Evolutionary conservation across 92 coral and sea anemone genomes (phyloP), one percentile per base, ranked within the genome.

Genomic region (Actinostola sp.): DNA sequence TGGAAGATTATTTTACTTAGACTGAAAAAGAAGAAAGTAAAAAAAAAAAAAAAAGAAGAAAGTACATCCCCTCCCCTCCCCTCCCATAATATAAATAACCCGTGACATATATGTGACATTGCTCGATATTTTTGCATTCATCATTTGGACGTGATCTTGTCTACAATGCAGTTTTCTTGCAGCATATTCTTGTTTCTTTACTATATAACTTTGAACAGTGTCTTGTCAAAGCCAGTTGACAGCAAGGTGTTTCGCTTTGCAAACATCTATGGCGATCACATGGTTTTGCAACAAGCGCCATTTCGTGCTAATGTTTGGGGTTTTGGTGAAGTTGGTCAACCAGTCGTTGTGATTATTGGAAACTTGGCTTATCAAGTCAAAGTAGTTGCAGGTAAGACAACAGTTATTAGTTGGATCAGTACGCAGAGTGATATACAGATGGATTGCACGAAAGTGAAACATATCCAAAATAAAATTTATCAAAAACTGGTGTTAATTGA

Each of bases 241-340:
- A 43, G 41, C 15, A 24, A 62, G 20, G 55, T 31, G 16, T 92
- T 95, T 69, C 95, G 99, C 41, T 95, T 91, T 66, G 97, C 99
- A 31, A 95, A 92, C 52, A 79, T 82, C 35, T 95, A 79, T 78
- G 97, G 99, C 15, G 86, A 92, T 33, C 97, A 91, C 73, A 95
- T 95, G 99, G 99, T 95, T 56, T 70, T 95, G 44, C 99, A 95
- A 33, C 76, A 77, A 61, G 89, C 92, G 11, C 99, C 99, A 2
- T 73, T 67, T 36, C 89, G 85, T 39, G 86, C 99, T 4, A 54
- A 64, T 15, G 80, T 95, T 10, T 95, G 99, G 99, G 99, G 99
- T 19, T 95, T 78, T 34, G 99, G 99, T 19, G 96, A 95, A 72
- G 70, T 73, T 36, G 97, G 92, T 8, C 89, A 91, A 63, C 72